Percentiles rank a stretch among this genome's conserved stretches.
Evolutionary conservation across 2,888 invertebrate species (phyloP).

Genomic region (Mimumesa dahlbomi): DNA sequence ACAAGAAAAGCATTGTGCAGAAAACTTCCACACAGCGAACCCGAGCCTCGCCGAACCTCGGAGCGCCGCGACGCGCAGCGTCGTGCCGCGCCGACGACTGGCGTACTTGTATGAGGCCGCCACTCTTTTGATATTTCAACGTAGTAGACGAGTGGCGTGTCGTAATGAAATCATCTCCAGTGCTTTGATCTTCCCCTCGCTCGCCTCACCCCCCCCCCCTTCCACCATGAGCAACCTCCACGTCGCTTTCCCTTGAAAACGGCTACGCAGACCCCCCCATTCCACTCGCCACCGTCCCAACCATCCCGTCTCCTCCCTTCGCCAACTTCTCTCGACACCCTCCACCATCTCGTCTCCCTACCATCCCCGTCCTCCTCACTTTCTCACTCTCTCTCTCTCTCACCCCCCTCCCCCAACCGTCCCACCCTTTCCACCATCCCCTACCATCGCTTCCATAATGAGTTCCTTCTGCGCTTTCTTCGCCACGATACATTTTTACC

Average conservation of each 20-base stretch:
- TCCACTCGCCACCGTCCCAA: conserved; percentile 33
- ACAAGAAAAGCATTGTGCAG: conserved; percentile 69
- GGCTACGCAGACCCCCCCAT: conserved; percentile 42
- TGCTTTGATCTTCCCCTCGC: conserved; percentile 78
- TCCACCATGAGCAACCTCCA: conserved; percentile 59
- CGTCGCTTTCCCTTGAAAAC: conserved; percentile 64
- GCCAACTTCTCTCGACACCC: conserved; percentile 29
- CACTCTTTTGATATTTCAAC: conserved; percentile 79
- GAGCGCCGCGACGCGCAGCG: background rate
- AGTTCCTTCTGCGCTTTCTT: conserved; percentile 61
- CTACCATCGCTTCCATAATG: conserved; percentile 45
- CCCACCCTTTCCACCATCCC: conserved; percentile 15
- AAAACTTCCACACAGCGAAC: conserved; percentile 63
- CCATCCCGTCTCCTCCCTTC: conserved; percentile 35
- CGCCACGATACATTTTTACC: conserved; percentile 60
- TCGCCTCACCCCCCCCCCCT: conserved; percentile 56
- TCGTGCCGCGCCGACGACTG: conserved; percentile 60
- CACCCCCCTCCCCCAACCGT: conserved; percentile 1
- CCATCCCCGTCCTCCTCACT: background rate
- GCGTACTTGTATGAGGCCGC: conserved; percentile 64
- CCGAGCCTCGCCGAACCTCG: too few species aligned
- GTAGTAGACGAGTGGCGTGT: conserved; percentile 77
- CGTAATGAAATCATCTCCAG: conserved; percentile 79
- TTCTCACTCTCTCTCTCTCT: background rate
- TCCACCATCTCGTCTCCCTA: conserved; percentile 1